Conservation (phyloP, 64 coral and sea anemone species). For the Porites australiensis region DNA sequence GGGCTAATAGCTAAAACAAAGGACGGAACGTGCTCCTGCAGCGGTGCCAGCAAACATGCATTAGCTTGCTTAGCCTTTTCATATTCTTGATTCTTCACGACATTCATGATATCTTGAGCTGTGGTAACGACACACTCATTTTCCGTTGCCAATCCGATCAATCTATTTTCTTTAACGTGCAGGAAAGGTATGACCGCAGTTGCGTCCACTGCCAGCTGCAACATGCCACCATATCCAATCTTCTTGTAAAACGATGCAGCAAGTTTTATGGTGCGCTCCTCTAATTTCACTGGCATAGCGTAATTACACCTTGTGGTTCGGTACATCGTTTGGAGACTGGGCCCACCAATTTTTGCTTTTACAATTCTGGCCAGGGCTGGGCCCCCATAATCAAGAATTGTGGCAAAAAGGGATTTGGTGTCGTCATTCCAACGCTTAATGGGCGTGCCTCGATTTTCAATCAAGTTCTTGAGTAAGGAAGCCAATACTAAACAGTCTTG, state of each 20-base stretch:
- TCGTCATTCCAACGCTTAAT: conserved; percentile 44
- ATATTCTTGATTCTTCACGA: not conserved
- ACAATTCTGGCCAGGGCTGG: not conserved
- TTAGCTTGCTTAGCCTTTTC: not conserved
- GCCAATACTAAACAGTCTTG: not conserved
- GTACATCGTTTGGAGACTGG: conserved; percentile 6
- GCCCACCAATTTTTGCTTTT: conserved; percentile 31
- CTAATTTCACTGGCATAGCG: conserved; percentile 1
- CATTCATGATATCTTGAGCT: not conserved
- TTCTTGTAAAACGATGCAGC: conserved; percentile 20
- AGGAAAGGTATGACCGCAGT: conserved; percentile 1
- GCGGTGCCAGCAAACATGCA: too few relatives aligned
- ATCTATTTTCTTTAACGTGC: conserved; percentile 30
- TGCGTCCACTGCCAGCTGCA: conserved; percentile 10
- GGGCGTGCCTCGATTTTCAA: not conserved
- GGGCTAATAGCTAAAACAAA: too few relatives aligned
- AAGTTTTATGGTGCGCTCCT: not conserved
- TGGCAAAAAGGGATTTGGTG: conserved; percentile 72
- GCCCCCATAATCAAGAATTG: conserved; percentile 69
- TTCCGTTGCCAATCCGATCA: not conserved
- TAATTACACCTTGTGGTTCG: not conserved
- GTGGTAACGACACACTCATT: not conserved
- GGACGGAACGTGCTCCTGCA: too few relatives aligned
- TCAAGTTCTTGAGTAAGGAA: not conserved
- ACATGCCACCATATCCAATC: conserved; percentile 30